Evolutionary conservation across 2,113 vertebrate genomes (phyloP).

Genomic region (Chionis minor): DNA sequence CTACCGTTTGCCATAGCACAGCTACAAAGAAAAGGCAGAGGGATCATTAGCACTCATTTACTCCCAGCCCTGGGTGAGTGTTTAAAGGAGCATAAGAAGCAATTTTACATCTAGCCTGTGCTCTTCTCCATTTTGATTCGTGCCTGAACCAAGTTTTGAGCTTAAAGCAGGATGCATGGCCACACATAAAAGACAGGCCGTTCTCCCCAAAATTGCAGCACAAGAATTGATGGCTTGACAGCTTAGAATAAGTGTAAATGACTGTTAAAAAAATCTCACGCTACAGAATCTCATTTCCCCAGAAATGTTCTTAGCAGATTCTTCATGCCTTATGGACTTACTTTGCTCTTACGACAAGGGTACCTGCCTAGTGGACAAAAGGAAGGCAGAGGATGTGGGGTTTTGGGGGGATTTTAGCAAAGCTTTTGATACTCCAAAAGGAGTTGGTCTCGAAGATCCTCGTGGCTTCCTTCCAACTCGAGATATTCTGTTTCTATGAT

Average conservation of each 20-base stretch:
- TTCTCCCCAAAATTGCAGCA: background rate
- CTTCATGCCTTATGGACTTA: background rate
- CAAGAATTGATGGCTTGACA: background rate
- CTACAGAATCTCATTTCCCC: background rate
- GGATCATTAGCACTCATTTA: background rate
- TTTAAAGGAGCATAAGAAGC: background rate
- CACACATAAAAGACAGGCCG: background rate
- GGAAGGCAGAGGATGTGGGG: background rate
- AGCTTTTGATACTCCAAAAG: background rate
- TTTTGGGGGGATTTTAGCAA: background rate
- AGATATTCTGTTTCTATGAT: background rate
- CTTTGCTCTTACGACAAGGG: background rate
- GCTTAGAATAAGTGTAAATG: background rate
- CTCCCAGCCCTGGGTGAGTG: background rate
- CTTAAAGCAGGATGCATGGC: background rate
- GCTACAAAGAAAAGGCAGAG: background rate
- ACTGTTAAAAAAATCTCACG: background rate
- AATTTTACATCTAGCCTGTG: background rate
- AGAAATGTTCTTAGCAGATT: background rate
- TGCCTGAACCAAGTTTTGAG: background rate
- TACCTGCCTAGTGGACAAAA: background rate
- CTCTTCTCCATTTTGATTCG: background rate
- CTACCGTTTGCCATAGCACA: fast-evolving
- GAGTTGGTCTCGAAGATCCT: background rate
- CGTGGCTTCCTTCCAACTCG: background rate